Base-by-base conservation (phyloP, 2,797 vertebrate genomes). In the Limosa lapponica region DNA sequence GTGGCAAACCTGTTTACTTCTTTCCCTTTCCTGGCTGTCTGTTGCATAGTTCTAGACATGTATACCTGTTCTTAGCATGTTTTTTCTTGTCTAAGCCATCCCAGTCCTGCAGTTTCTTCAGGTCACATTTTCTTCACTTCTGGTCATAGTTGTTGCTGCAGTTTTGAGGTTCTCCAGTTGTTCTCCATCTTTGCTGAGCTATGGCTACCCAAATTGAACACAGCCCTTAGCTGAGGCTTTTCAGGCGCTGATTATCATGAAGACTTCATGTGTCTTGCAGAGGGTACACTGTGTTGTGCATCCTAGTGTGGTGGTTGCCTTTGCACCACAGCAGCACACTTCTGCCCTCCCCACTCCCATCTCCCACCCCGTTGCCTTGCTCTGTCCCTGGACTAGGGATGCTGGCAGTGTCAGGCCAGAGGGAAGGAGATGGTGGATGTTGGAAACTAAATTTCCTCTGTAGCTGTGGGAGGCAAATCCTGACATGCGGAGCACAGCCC, bases 401-500 rank as follows among this genome's bases (percentile, higher is more conserved):
- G 1, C 23, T 69, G 54, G n/a, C 13, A 8, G 23, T 19, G 37
- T 54, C 4, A 16, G 62, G 72, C 46, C 3, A 3, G 39, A 73
- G 28, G 44, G 23, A 52, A 34, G 52, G n/a, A 39, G n/a, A 8
- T 39, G 34, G 25, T 16, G n/a, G 28, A 17, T 39, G 6, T 14
- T 48, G 27, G 34, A 54, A 48, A 34, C 34, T 59, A 30, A 41
- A 34, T 61, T 10, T 20, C 4, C 34, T 61, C 34, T 44, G 2
- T 18, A 34, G 28, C 28, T 59, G 11, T 46, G 46, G 46, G 24
- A 61, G 25, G 11, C 62, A 82, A 54, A 48, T 70, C 55, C 24
- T 78, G 55, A 19, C 3, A 2, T 28, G 12, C 0, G 4, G 39
- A 52, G 28, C 1, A 0, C 64, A 44, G 55, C 28, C 39, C 46